Base-by-base conservation (phyloP, 2,888 invertebrate genomes). In the Dicyrtoma fusca region DNA sequence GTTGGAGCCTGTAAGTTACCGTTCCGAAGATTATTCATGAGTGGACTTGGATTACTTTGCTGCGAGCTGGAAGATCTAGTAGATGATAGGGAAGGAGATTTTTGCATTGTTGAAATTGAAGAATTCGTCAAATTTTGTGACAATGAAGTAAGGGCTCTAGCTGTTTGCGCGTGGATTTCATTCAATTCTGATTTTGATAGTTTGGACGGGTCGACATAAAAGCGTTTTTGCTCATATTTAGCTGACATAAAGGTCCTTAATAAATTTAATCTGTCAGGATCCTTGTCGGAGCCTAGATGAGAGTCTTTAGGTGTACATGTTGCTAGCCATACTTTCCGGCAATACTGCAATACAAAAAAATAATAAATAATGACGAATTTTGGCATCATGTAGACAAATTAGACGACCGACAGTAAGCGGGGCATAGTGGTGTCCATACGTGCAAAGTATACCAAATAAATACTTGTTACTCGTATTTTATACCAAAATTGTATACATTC, bases 321-420 rank as follows among this genome's bases (percentile, higher is more conserved):
- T 10, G 95, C 97, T 81, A 98, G 86, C 95, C 96, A 98, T 81
- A 95, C 91, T 84, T 91, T 90, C 82, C 90, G 89, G 85, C 97
- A 97, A 82, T 92, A 90, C 87, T 88, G 82, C 34, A 82, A 82
- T 70, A 65, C 59, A 75, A 34, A n/a, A n/a, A n/a, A n/a, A n/a
- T n/a, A n/a, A n/a, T n/a, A n/a, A n/a, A n/a, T n/a, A n/a, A n/a
- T n/a, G n/a, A n/a, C n/a, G n/a, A n/a, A n/a, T n/a, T n/a, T n/a
- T n/a, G n/a, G n/a, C n/a, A n/a, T n/a, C n/a, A n/a, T n/a, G n/a
- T n/a, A n/a, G n/a, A n/a, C n/a, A n/a, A n/a, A n/a, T n/a, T n/a
- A n/a, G n/a, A n/a, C n/a, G n/a, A n/a, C n/a, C n/a, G n/a, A n/a
- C n/a, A n/a, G n/a, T n/a, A n/a, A n/a, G n/a, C n/a, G n/a, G n/a